These are phyloP conservation scores for Cebidichthys violaceus DNA, from an alignment of 2,113 vertebrate genomes.

Conservation along the genomic window DNA sequence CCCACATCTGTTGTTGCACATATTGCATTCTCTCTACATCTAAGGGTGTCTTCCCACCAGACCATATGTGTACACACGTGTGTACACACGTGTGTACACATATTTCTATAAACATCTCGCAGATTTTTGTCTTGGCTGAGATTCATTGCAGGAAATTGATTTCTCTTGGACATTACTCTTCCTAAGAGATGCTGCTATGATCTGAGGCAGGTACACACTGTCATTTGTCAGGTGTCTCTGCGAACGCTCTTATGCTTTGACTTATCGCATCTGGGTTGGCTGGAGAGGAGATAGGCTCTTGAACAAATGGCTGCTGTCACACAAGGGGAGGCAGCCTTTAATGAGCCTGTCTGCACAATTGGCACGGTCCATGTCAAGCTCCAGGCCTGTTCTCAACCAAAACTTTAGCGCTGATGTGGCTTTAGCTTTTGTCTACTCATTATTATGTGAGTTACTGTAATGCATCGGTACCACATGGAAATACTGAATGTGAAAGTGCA, in stretches of 20 bases:
- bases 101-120: slow-evolving; percentile 31
- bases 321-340: slow-evolving; percentile 62
- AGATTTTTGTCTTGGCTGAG: slow-evolving; percentile 32
- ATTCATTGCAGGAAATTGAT: slow-evolving; percentile 75
- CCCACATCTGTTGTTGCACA: slow-evolving; percentile 44
- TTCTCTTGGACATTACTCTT: slow-evolving; percentile 63
- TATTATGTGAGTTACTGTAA: not conserved
- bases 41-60: slow-evolving; percentile 3
- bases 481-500: not conserved
- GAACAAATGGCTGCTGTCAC: slow-evolving; percentile 66
- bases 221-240: slow-evolving; percentile 65
- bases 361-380: slow-evolving; percentile 50
- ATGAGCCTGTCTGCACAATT: slow-evolving; percentile 66
- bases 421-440: not conserved
- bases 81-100: not conserved
- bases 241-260: slow-evolving; percentile 40
- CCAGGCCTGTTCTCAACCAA: slow-evolving; percentile 12
- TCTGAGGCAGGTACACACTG: slow-evolving; percentile 50
- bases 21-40: slow-evolving; percentile 30
- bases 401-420: not conserved
- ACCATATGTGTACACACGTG: slow-evolving; percentile 22
- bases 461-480: not conserved
- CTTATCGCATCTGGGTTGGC: slow-evolving; percentile 60
- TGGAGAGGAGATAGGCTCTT: slow-evolving; percentile 53
- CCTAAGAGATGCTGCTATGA: slow-evolving; percentile 30